phyloP scores from a whole-genome alignment of 2,797 vertebrate genomes.

The Gastrophryne carolinensis region DNA sequence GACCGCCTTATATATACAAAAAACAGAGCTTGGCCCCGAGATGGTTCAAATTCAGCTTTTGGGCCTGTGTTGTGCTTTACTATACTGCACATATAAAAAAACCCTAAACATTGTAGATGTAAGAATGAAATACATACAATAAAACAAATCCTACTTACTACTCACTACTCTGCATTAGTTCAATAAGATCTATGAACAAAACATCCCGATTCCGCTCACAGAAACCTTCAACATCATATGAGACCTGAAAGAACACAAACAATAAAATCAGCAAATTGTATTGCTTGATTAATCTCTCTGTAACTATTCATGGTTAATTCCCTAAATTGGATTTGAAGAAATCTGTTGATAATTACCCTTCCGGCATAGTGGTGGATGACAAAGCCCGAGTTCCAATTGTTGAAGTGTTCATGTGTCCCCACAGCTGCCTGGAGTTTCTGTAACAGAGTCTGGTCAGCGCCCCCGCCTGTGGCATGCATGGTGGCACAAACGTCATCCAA shows the following conservation, averaged over 20 bases:
- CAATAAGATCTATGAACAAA: slow-evolving; percentile 91
- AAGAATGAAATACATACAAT: background rate
- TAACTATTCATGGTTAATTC: background rate
- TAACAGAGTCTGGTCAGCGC: slow-evolving; percentile 86
- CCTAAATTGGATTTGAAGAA: background rate
- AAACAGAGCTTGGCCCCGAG: no score
- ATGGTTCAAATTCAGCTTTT: no score
- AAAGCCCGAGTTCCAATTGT: slow-evolving; percentile 90
- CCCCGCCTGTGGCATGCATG: slow-evolving; percentile 91
- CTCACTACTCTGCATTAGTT: slow-evolving; percentile 96
- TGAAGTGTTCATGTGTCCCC: slow-evolving; percentile 92
- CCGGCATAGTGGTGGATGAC: slow-evolving; percentile 94
- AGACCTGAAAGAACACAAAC: slow-evolving; percentile 74
- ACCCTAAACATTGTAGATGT: no score
- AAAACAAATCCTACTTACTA: slow-evolving; percentile 69
- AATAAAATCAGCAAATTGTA: background rate
- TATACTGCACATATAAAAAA: no score
- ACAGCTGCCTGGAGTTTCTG: slow-evolving; percentile 91
- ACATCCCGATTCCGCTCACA: slow-evolving; percentile 94
- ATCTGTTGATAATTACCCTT: slow-evolving; percentile 73
- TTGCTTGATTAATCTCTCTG: background rate
- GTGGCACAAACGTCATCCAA: slow-evolving; percentile 95
- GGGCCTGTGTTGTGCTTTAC: no score
- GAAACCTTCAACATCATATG: slow-evolving; percentile 87
- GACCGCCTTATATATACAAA: no score